Evolutionary conservation across 2,888 invertebrate genomes (phyloP).

Genomic region (Lydus trimaculatus): DNA sequence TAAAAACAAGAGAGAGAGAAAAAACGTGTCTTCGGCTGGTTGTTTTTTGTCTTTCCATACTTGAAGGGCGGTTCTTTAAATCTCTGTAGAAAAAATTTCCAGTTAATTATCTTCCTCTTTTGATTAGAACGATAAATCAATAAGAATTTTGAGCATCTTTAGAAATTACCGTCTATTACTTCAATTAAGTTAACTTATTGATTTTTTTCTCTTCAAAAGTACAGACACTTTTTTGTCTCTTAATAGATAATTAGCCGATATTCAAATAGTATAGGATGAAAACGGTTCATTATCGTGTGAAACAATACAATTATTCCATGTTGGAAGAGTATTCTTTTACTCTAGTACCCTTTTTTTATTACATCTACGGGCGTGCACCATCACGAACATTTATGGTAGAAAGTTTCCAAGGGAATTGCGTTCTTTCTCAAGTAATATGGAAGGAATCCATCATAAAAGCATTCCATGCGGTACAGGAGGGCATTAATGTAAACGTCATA

Average conservation of each 20-base stretch:
- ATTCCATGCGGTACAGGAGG: conserved; percentile 50
- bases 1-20: neutral
- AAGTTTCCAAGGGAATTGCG: conserved; percentile 50
- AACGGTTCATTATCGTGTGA: neutral
- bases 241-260: neutral
- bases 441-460: conserved; percentile 55
- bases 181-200: neutral
- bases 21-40: too few relatives aligned
- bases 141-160: neutral
- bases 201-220: neutral
- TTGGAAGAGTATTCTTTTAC: neutral
- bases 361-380: conserved; percentile 36
- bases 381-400: conserved; percentile 45
- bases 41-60: neutral
- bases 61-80: neutral
- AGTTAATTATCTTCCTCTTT: neutral
- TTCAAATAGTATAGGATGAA: neutral
- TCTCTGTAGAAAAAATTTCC: neutral
- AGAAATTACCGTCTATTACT: neutral
- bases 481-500: conserved; percentile 55
- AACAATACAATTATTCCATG: neutral
- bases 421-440: conserved; percentile 49
- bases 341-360: conserved; percentile 38
- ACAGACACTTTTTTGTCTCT: neutral
- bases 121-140: neutral